These are phyloP conservation scores for Fundulus diaphanus DNA, from an alignment of 2,797 vertebrate species.

Conservation along the genomic window DNA sequence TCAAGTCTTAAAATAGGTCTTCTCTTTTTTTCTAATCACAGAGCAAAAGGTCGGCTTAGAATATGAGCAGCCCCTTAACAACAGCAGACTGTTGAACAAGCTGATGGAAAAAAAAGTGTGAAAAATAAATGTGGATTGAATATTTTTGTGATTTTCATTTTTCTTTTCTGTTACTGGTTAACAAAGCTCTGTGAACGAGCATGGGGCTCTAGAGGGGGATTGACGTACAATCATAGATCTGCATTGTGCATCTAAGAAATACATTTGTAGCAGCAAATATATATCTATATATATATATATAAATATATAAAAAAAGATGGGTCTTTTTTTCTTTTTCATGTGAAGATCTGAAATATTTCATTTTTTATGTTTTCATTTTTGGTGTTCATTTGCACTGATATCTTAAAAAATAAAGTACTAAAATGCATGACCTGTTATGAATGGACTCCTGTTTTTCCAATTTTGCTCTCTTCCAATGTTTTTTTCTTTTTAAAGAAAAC, in stretches of 20 bases:
- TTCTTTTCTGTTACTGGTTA: constrained; percentile 79
- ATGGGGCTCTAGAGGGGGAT: constrained; percentile 69
- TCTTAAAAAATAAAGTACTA: constrained; percentile 86
- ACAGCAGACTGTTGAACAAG: constrained; percentile 78
- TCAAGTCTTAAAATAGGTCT: constrained; percentile 86
- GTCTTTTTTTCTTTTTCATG: constrained; percentile 75
- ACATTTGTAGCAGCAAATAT: constrained; percentile 79
- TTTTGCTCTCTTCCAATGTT: not conserved
- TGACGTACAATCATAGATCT: constrained; percentile 81
- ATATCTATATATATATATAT: constrained; percentile 23
- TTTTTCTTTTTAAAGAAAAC: not conserved
- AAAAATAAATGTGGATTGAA: constrained; percentile 81
- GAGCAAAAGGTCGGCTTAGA: constrained; percentile 74
- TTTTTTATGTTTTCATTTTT: constrained; percentile 84
- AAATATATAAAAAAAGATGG: constrained; percentile 59
- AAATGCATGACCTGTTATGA: constrained; percentile 81
- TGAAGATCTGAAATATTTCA: constrained; percentile 80
- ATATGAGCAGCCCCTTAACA: constrained; percentile 76
- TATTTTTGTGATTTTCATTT: constrained; percentile 77
- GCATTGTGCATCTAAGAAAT: constrained; percentile 80
- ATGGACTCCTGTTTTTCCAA: constrained; percentile 64
- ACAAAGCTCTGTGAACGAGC: constrained; percentile 69
- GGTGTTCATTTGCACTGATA: constrained; percentile 90
- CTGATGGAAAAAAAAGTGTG: constrained; percentile 73
- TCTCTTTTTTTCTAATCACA: constrained; percentile 59